Evolutionary conservation across 2,797 vertebrate species (phyloP).

Genomic region (Sebastes miniatus): DNA sequence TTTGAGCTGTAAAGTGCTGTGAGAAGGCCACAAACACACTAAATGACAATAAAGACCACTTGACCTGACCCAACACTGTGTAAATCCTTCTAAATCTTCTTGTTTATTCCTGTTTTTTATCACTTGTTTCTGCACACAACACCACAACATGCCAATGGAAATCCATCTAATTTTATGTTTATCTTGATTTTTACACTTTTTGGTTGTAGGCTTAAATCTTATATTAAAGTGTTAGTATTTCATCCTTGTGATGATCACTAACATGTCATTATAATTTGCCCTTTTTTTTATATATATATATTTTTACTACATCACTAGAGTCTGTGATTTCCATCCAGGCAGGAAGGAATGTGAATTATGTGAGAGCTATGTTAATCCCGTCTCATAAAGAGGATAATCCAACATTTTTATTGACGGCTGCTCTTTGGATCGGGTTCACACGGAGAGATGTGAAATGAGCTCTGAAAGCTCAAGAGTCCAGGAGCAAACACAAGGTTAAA

Average conservation of each 20-base stretch:
- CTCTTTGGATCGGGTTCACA: conserved; percentile 36
- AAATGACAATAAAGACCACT: conserved; percentile 81
- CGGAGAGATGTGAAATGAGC: conserved; percentile 2
- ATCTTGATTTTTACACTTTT: no score
- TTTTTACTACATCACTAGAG: background rate
- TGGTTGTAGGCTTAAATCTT: background rate
- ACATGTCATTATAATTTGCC: background rate
- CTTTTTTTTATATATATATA: background rate
- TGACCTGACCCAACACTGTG: conserved; percentile 81
- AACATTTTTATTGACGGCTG: conserved; percentile 56
- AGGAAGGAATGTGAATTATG: conserved; percentile 61
- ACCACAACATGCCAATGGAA: background rate
- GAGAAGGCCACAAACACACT: conserved; percentile 49
- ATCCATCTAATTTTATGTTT: background rate
- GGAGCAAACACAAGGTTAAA: background rate
- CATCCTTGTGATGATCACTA: background rate
- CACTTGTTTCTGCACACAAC: background rate
- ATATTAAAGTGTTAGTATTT: background rate
- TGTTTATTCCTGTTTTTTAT: background rate
- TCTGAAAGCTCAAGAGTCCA: background rate
- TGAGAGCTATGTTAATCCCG: conserved; percentile 70
- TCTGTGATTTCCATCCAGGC: background rate
- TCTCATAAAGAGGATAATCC: conserved; percentile 65
- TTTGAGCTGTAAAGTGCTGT: conserved; percentile 33
- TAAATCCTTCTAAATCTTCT: conserved; percentile 13